Evolutionary conservation across 2,113 vertebrate species (phyloP).

Genomic region (Elachura formosa): DNA sequence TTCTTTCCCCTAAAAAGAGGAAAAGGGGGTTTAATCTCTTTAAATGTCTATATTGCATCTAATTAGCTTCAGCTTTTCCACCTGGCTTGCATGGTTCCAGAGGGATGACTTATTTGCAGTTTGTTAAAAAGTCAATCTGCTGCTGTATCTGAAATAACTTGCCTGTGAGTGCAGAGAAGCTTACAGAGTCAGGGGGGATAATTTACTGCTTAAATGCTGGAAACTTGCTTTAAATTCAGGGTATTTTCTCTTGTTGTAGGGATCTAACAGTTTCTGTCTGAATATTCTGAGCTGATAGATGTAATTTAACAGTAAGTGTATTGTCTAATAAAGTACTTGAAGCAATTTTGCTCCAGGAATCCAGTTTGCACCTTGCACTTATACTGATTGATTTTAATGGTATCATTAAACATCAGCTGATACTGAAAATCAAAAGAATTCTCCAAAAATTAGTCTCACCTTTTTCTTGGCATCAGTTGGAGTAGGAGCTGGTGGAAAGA

Average conservation of each 20-base stretch:
- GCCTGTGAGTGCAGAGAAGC: background rate
- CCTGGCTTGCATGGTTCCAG: background rate
- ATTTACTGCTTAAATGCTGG: background rate
- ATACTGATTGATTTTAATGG: background rate
- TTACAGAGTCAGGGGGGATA: background rate
- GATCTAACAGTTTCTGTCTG: background rate
- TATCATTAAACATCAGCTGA: background rate
- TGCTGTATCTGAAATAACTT: background rate
- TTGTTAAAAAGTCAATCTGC: background rate
- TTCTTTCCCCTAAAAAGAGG: background rate
- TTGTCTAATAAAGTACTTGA: background rate
- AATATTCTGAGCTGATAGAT: background rate
- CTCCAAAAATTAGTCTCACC: conserved; percentile 31
- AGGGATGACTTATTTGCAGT: background rate
- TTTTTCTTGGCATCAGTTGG: conserved; percentile 8
- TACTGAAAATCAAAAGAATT: background rate
- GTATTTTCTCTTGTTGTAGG: background rate
- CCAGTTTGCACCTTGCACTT: background rate
- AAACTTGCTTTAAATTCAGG: background rate
- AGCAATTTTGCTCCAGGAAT: background rate
- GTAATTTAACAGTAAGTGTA: background rate
- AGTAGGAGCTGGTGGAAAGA: conserved; percentile 34
- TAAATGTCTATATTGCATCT: background rate
- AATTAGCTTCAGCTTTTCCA: background rate
- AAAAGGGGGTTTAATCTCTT: background rate